A percentile compares a stretch with the other conserved stretches of the same genome.
Conservation (phyloP, 2,797 vertebrate genomes). For the Cyprinella venusta region DNA sequence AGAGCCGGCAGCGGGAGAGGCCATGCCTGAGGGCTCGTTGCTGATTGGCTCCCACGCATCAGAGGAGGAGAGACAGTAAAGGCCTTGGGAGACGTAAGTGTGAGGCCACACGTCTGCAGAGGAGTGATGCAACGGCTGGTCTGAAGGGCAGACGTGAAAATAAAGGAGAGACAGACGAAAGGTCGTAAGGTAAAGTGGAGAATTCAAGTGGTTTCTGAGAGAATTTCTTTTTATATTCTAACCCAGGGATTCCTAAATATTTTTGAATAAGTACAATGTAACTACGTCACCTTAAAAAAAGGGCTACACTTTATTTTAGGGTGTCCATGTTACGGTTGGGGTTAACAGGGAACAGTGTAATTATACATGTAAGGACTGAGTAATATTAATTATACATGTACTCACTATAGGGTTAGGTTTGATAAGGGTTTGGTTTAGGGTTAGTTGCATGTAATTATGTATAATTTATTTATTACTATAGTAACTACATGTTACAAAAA, state of each 20-base stretch:
- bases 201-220: background rate
- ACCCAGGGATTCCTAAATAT: background rate
- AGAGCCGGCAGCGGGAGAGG: constrained; percentile 88
- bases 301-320: too few species aligned
- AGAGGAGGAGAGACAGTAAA: constrained; percentile 95
- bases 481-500: too few species aligned
- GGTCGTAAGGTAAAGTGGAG: background rate
- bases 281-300: background rate
- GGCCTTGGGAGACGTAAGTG: constrained; percentile 96
- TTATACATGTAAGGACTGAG: background rate
- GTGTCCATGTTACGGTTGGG: too few species aligned
- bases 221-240: background rate
- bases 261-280: background rate
- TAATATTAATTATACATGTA: too few species aligned
- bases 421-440: too few species aligned
- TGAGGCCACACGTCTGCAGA: constrained; percentile 96
- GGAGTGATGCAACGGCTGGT: constrained; percentile 90
- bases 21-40: constrained; percentile 92
- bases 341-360: too few species aligned
- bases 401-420: too few species aligned
- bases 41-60: constrained; percentile 94
- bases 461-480: too few species aligned
- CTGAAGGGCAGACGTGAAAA: constrained; percentile 55
- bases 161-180: background rate
- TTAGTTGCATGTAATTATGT: too few species aligned